These are phyloP conservation scores for Dipodomys spectabilis DNA, from an alignment of 2,113 vertebrate genomes.

Conservation along the genomic window DNA sequence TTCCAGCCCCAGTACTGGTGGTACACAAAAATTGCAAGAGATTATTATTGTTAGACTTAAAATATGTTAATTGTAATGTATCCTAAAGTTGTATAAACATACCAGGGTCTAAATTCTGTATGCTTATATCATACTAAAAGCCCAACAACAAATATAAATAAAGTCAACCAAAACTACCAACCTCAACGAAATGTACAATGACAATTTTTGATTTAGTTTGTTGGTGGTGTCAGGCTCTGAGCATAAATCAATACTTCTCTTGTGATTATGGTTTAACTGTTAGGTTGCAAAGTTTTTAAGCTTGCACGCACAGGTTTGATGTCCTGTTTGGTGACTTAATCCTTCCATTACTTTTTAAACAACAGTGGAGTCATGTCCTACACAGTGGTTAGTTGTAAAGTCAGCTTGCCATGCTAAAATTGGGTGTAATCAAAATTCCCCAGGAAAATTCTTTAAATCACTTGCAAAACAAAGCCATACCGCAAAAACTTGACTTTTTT, in stretches of 20 bases:
- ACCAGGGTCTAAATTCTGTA: background rate
- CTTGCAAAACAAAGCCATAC: slow-evolving; percentile 25
- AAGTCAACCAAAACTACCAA: slow-evolving; percentile 41
- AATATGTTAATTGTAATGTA: slow-evolving; percentile 49
- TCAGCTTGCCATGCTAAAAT: slow-evolving; percentile 23
- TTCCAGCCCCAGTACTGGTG: too few species aligned
- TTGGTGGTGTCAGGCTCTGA: slow-evolving; percentile 45
- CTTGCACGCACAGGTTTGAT: background rate
- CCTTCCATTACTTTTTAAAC: slow-evolving; percentile 5
- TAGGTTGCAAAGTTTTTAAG: background rate
- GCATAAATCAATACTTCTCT: slow-evolving; percentile 35
- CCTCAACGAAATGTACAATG: slow-evolving; percentile 15
- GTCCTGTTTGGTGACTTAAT: slow-evolving; percentile 35
- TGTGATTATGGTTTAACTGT: slow-evolving; percentile 59
- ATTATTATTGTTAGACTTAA: slow-evolving; percentile 3
- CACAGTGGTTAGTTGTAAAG: slow-evolving; percentile 53
- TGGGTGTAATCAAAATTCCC: slow-evolving; percentile 42
- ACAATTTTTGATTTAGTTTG: slow-evolving; percentile 48
- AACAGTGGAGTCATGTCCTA: slow-evolving; percentile 33
- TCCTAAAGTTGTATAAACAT: background rate
- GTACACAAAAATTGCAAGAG: slow-evolving; percentile 6
- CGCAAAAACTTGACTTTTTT: background rate
- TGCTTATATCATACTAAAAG: slow-evolving; percentile 40
- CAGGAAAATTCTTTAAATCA: slow-evolving; percentile 16
- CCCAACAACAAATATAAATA: slow-evolving; percentile 53